phyloP scores from a whole-genome alignment of 2,113 vertebrate genomes.

The Erythrolamprus reginae region DNA sequence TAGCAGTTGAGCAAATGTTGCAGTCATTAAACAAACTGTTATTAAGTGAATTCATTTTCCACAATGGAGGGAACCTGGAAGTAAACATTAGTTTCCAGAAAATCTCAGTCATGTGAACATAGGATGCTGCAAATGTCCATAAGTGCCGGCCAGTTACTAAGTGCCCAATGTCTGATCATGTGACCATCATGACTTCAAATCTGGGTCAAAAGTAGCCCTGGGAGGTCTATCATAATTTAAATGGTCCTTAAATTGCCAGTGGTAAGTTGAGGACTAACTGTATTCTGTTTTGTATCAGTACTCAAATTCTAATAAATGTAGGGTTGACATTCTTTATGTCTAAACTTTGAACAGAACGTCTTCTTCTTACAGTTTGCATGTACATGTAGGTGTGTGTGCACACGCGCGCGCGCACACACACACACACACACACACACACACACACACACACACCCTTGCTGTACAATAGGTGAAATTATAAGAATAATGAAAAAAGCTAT shows the following conservation, averaged over 20 bases:
- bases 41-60: too few species aligned
- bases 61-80: too few species aligned
- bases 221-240: background rate
- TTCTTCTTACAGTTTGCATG: background rate
- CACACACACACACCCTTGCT: too few species aligned
- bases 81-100: too few species aligned
- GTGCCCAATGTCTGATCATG: too few species aligned
- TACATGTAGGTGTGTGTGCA: background rate
- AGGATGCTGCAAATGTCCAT: too few species aligned
- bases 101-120: too few species aligned
- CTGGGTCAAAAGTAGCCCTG: background rate
- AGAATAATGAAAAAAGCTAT: background rate
- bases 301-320: background rate
- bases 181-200: background rate
- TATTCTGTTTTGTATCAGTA: background rate
- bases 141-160: too few species aligned
- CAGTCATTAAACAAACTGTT: too few species aligned
- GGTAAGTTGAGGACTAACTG: background rate
- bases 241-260: background rate
- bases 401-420: too few species aligned
- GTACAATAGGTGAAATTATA: background rate
- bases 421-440: background rate
- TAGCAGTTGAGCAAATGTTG: too few species aligned
- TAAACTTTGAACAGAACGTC: background rate
- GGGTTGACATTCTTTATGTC: background rate